Conservation (phyloP, 2,888 invertebrate species). For the Acanthoscelides obtectus region DNA sequence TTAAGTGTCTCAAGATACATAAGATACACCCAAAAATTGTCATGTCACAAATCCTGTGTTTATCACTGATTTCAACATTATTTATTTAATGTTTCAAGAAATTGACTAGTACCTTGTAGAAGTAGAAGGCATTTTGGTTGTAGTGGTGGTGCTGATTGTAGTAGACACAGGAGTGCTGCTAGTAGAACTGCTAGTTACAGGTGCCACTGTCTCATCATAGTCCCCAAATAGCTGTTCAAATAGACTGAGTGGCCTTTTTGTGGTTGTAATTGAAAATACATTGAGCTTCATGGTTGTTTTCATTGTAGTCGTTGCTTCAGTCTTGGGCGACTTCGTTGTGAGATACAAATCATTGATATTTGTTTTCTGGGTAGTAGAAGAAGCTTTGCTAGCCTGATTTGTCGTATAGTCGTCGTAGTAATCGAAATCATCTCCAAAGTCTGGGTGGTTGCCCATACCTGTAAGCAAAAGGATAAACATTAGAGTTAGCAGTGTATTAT, state of each 20-base stretch:
- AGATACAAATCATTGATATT: slow-evolving; percentile 30
- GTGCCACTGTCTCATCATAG: slow-evolving; percentile 40
- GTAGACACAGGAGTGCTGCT: slow-evolving; percentile 20
- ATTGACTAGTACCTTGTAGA: neutral
- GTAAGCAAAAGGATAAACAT: too few relatives aligned
- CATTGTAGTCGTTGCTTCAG: neutral
- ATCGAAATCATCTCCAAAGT: slow-evolving; percentile 38
- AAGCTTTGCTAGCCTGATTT: neutral
- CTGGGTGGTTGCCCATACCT: slow-evolving; percentile 38
- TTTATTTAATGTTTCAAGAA: too few relatives aligned
- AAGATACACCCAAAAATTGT: too few relatives aligned
- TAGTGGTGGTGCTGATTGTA: slow-evolving; percentile 4
- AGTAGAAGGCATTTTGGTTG: too few relatives aligned
- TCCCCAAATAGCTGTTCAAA: slow-evolving; percentile 47
- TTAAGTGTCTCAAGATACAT: too few relatives aligned
- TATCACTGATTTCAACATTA: too few relatives aligned
- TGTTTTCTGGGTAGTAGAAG: slow-evolving; percentile 13
- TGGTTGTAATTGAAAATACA: slow-evolving; percentile 35
- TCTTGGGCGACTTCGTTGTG: slow-evolving; percentile 23
- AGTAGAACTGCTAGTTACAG: slow-evolving; percentile 1
- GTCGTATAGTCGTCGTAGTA: slow-evolving; percentile 29
- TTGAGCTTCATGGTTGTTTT: neutral
- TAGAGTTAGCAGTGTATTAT: too few relatives aligned
- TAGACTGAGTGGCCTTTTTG: slow-evolving; percentile 43
- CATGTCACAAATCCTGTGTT: too few relatives aligned